Evolutionary conservation across 2,113 vertebrate genomes (phyloP).

Genomic region (Mastomys natalensis): DNA sequence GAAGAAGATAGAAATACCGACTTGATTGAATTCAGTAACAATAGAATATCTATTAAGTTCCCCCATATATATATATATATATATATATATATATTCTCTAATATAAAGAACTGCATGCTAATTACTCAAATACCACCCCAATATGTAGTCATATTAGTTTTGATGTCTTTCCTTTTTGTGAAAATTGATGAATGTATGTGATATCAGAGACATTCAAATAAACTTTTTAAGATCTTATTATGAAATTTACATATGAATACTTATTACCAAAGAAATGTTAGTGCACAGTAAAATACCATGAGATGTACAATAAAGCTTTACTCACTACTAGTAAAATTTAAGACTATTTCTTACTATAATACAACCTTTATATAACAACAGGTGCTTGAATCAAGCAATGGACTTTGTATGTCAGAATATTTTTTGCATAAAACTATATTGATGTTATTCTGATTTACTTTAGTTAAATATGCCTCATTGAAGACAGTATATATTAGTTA

Average conservation of each 20-base stretch:
- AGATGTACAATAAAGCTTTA: neutral
- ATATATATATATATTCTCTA: neutral
- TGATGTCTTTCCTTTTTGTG: neutral
- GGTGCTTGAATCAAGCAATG: neutral
- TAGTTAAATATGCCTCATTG: neutral
- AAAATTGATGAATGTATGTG: neutral
- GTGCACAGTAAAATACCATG: neutral
- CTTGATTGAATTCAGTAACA: neutral
- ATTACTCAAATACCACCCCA: conserved; percentile 13
- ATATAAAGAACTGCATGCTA: conserved; percentile 16
- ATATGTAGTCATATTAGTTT: neutral
- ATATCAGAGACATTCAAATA: conserved; percentile 17
- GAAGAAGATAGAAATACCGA: neutral
- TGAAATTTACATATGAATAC: conserved; percentile 18
- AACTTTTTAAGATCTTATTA: neutral
- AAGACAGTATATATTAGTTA: neutral
- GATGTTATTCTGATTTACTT: neutral
- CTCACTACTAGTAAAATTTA: neutral
- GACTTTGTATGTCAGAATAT: conserved; percentile 3
- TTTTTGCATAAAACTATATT: neutral
- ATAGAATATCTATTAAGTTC: neutral
- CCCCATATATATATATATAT: neutral
- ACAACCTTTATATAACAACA: neutral
- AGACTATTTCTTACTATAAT: conserved; percentile 25
- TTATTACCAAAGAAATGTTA: neutral